Evolutionary conservation across 2,113 vertebrate genomes (phyloP).

Genomic region (Zosterops lateralis): DNA sequence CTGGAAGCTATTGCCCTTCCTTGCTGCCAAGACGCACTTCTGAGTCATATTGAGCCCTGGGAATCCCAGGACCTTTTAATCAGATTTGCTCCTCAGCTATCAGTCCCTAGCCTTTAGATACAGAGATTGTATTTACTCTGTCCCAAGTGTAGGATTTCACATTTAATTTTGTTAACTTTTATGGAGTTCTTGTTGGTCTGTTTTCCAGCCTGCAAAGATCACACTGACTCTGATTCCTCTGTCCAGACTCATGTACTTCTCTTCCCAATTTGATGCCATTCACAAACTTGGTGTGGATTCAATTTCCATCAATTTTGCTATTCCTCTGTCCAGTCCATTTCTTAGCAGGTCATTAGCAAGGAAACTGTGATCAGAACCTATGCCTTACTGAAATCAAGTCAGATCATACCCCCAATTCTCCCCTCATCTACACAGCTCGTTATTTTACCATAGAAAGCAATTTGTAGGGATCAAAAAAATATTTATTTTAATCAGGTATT

Average conservation of each 20-base stretch:
- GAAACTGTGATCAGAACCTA: background rate
- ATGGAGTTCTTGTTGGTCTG: background rate
- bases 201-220: background rate
- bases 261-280: background rate
- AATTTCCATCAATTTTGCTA: background rate
- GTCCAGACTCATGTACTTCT: background rate
- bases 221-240: background rate
- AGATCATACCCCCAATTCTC: background rate
- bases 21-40: background rate
- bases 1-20: background rate
- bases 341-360: background rate
- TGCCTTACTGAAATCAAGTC: background rate
- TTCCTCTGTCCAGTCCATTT: background rate
- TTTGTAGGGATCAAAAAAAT: constrained; percentile 26
- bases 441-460: background rate
- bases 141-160: background rate
- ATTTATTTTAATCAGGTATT: constrained; percentile 47
- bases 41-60: background rate
- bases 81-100: background rate
- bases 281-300: background rate
- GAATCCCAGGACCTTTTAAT: background rate
- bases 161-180: background rate
- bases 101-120: background rate
- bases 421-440: background rate
- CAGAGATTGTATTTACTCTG: background rate